Evolutionary conservation across 2,888 invertebrate species (phyloP).

Genomic region (Chouioia cunea): DNA sequence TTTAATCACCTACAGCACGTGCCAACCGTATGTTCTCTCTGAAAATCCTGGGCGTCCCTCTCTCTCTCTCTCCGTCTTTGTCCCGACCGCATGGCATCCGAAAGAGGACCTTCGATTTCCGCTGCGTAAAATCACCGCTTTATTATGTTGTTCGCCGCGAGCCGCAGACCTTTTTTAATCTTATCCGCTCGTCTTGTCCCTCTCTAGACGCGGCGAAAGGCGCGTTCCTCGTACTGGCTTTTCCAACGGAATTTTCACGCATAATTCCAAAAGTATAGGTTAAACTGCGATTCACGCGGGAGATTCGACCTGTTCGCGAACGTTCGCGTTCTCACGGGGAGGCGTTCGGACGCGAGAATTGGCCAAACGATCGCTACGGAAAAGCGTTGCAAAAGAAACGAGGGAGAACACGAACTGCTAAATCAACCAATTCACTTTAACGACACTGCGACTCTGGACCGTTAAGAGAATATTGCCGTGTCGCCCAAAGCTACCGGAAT

Average conservation of each 20-base stretch:
- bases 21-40: constrained; percentile 51
- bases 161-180: constrained; percentile 9
- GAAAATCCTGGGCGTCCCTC: constrained; percentile 15
- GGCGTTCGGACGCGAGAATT: constrained; percentile 8
- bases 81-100: too few relatives aligned
- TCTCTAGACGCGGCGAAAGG: too few relatives aligned
- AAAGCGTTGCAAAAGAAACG: constrained; percentile 37
- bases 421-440: constrained; percentile 45
- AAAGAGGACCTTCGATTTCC: constrained; percentile 44
- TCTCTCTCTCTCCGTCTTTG: too few relatives aligned
- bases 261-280: too few relatives aligned
- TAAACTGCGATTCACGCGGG: too few relatives aligned
- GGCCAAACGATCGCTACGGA: constrained; percentile 40
- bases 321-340: too few relatives aligned
- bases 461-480: constrained; percentile 39
- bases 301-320: too few relatives aligned
- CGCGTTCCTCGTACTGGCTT: too few relatives aligned
- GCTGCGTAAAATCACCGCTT: constrained; percentile 12
- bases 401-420: constrained; percentile 33
- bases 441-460: constrained; percentile 40
- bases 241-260: too few relatives aligned
- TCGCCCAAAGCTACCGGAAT: constrained; percentile 10
- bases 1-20: constrained; percentile 48
- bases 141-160: constrained; percentile 8
- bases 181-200: neutral